Conservation (phyloP, 2,888 invertebrate species). For the Mythimna impura region DNA sequence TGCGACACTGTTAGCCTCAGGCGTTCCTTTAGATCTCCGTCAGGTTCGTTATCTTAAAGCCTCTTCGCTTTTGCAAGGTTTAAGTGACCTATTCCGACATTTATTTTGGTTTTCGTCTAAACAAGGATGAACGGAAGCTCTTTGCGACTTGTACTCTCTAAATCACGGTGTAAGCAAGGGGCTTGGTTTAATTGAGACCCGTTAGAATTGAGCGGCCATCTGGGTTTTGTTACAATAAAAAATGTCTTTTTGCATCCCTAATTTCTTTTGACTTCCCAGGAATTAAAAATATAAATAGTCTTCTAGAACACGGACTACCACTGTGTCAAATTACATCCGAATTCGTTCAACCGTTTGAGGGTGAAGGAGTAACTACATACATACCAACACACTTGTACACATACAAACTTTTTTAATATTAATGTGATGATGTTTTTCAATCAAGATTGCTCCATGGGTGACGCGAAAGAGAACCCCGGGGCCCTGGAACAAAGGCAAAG, state of each 20-base stretch:
- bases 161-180: slow-evolving; percentile 30
- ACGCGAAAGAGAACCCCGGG: too few species aligned
- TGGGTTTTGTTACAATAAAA: background rate
- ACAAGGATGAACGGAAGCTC: slow-evolving; percentile 36
- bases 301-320: too few species aligned
- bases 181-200: slow-evolving; percentile 12
- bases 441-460: too few species aligned
- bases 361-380: too few species aligned
- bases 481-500: too few species aligned
- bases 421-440: too few species aligned
- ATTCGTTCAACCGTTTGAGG: too few species aligned
- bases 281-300: too few species aligned
- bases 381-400: too few species aligned
- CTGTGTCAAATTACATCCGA: too few species aligned
- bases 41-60: slow-evolving; percentile 49
- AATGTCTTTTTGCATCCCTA: background rate
- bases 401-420: too few species aligned
- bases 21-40: slow-evolving; percentile 50
- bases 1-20: slow-evolving; percentile 35
- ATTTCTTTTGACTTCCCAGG: background rate
- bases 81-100: slow-evolving; percentile 35
- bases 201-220: slow-evolving; percentile 4
- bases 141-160: slow-evolving; percentile 17
- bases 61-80: slow-evolving; percentile 34
- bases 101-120: slow-evolving; percentile 44